Evolutionary conservation across 2,888 invertebrate genomes (phyloP), one percentile per base, ranked within the genome.

Genomic region (Hypomecis atomaria): DNA sequence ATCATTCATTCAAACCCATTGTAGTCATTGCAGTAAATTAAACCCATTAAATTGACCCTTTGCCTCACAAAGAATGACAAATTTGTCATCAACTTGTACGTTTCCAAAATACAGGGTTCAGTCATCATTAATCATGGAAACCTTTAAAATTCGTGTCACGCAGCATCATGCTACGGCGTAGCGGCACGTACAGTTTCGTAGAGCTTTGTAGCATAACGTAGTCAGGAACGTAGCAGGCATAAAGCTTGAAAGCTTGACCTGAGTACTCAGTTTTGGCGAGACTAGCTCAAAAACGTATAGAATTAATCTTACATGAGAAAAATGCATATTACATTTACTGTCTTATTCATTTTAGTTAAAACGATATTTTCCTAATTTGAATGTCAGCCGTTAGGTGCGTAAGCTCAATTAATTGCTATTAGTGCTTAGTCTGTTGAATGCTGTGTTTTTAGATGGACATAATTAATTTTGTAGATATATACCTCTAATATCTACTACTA

Each of bases 61-160:
- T 3, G 23, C 23, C 6, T 33, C 43, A 10, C 44, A 9, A 52
- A 47, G 37, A 13, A 44, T 57, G 45, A 38, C 33, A 56, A 47
- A 62, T 54, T 43, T 43, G 43, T 43, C 10, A 36, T 0, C 54
- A 54, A 54, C 50, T 56, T 56, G 62, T 56, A 45, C 43, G 45
- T 52, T 42, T 11, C 45, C 44, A 60, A 64, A 53, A 59, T 36
- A 53, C 60, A 53, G n/a, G 36, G 45, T 33, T 47, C 59, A 56
- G 59, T 66, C 59, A 66, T 50, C 62, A 62, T 66, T 55, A 55
- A 62, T 66, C 63, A 63, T 50, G 36, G 37, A 38, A 53, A 36
- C 53, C 40, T 58, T 62, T 53, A 43, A 62, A 44, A 53, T 58
- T 45, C 48, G 43, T 47, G 58, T 63, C 63, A 63, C 63, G 60